Evolutionary conservation across 2,113 vertebrate genomes (phyloP).

Genomic region (Lasiurus borealis): DNA sequence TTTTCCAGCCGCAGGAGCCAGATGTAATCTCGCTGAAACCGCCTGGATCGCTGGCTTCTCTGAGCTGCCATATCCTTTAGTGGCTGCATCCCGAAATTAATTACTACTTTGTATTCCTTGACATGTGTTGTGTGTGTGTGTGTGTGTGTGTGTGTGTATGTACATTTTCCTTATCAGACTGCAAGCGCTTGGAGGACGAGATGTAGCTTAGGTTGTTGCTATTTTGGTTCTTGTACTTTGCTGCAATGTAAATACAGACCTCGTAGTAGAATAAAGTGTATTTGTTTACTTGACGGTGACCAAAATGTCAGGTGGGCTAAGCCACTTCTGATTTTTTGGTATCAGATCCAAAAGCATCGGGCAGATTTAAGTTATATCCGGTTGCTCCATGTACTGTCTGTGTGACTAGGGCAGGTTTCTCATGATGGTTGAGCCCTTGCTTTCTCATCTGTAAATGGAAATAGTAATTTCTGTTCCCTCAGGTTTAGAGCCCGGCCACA

Average conservation of each 20-base stretch:
- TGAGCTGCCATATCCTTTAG: neutral
- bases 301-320: slow-evolving; percentile 27
- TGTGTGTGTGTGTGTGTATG: neutral
- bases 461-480: neutral
- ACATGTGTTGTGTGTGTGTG: neutral
- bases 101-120: neutral
- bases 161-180: neutral
- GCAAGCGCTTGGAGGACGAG: neutral
- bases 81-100: neutral
- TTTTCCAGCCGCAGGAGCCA: neutral
- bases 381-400: neutral
- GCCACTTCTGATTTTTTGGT: neutral
- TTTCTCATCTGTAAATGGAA: slow-evolving; percentile 37
- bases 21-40: neutral
- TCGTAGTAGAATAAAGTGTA: neutral
- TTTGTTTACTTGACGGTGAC: slow-evolving; percentile 51
- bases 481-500: neutral
- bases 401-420: neutral
- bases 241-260: neutral
- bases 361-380: neutral
- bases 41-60: neutral
- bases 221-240: slow-evolving; percentile 18
- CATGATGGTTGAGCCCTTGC: neutral
- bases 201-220: slow-evolving; percentile 36
- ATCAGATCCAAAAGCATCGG: neutral